Percentiles rank a stretch among this genome's conserved stretches.
These are phyloP conservation scores for Phengaris arion DNA, from an alignment of 2,888 invertebrate genomes.

Conservation along the genomic window DNA sequence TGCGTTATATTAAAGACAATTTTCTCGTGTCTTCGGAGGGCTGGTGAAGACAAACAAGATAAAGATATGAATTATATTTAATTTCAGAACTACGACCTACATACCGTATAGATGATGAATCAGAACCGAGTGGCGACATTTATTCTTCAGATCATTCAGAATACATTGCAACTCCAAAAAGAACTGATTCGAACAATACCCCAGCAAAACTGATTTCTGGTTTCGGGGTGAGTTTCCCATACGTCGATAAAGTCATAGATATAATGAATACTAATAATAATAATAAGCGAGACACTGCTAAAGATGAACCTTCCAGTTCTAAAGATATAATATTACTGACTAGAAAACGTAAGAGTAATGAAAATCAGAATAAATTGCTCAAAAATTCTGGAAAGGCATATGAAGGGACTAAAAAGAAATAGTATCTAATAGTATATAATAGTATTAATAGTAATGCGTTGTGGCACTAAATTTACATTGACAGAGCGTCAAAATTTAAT, in stretches of 20 bases:
- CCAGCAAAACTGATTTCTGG: too few species aligned
- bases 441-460: too few species aligned
- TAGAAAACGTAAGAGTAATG: not conserved
- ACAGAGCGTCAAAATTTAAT: too few species aligned
- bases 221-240: not conserved
- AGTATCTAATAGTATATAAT: too few species aligned
- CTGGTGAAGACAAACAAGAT: not conserved
- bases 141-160: not conserved
- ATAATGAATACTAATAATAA: not conserved
- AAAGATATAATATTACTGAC: not conserved
- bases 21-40: too few species aligned
- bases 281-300: not conserved
- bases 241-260: too few species aligned
- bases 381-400: not conserved
- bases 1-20: too few species aligned
- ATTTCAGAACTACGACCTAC: not conserved
- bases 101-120: not conserved
- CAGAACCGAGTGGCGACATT: not conserved
- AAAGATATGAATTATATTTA: not conserved
- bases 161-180: too few species aligned
- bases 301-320: not conserved
- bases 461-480: too few species aligned
- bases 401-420: not conserved
- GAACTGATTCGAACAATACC: too few species aligned
- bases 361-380: not conserved